Evolutionary conservation across 1,140 invertebrate genomes (phyloP).

Genomic region (Mactra quadrangularis): DNA sequence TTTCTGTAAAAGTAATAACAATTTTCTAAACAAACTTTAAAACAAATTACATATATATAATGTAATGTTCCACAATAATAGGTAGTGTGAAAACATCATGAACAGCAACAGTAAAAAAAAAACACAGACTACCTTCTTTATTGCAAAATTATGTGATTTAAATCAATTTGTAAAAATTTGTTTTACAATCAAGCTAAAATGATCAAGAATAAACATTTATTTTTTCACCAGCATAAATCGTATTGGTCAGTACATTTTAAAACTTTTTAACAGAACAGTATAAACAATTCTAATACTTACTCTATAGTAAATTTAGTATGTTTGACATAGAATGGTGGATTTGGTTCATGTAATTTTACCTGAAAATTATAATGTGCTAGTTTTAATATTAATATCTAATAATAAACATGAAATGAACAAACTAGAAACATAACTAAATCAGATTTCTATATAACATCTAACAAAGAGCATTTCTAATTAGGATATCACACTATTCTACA

Average conservation of each 20-base stretch:
- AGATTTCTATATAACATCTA: neutral
- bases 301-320: slow-evolving; percentile 23
- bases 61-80: neutral
- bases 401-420: neutral
- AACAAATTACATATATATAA: neutral
- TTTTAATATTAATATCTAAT: too few species aligned
- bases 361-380: too few species aligned
- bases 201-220: neutral
- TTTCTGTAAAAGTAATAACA: slow-evolving; percentile 38
- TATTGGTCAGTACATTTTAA: neutral
- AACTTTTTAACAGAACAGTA: too few species aligned
- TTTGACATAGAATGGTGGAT: slow-evolving; percentile 54
- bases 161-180: too few species aligned
- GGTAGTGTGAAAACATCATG: neutral
- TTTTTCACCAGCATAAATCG: neutral
- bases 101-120: too few species aligned
- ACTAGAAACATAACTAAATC: neutral
- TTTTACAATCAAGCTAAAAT: neutral
- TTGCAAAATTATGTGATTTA: too few species aligned
- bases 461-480: neutral
- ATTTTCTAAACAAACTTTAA: neutral
- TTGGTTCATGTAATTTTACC: slow-evolving; percentile 37
- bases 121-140: too few species aligned
- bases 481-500: neutral
- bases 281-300: slow-evolving; percentile 54